phyloP scores from a whole-genome alignment of 2,888 invertebrate genomes.

The Coenonympha arcania region DNA sequence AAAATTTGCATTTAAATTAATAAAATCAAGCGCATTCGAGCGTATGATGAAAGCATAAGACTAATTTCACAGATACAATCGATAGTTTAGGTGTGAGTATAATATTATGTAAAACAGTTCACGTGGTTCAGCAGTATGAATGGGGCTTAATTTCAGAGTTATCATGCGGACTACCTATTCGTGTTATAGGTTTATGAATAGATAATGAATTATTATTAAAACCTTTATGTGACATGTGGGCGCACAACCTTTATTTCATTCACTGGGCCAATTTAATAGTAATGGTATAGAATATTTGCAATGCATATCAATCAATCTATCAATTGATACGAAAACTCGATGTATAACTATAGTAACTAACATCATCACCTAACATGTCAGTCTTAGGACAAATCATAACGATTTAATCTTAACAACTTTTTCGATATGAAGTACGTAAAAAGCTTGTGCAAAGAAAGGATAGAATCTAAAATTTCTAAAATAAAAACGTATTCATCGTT shows the following conservation, averaged over 20 bases:
- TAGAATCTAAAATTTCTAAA: too few species aligned
- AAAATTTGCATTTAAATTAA: conserved; percentile 10
- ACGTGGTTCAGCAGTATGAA: conserved; percentile 20
- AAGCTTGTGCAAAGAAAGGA: too few species aligned
- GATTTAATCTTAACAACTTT: too few species aligned
- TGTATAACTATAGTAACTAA: background rate
- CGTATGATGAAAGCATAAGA: conserved; percentile 14
- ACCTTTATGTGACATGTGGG: conserved; percentile 1
- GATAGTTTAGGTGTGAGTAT: conserved; percentile 4
- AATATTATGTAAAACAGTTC: too few species aligned
- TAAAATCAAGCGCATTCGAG: conserved; percentile 14
- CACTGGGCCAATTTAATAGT: background rate
- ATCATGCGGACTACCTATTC: conserved; percentile 28
- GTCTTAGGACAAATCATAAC: too few species aligned
- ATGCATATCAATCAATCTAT: background rate
- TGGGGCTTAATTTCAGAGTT: conserved; percentile 18
- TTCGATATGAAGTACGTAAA: too few species aligned
- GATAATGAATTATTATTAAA: conserved; percentile 39
- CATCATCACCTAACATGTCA: too few species aligned
- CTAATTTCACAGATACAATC: conserved; percentile 26
- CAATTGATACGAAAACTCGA: background rate
- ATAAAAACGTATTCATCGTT: too few species aligned
- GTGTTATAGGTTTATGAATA: conserved; percentile 41
- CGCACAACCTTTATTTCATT: conserved; percentile 3
- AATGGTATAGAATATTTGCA: background rate